Base-by-base conservation (phyloP, 1,140 invertebrate genomes). In the Meteorus sp. region DNA sequence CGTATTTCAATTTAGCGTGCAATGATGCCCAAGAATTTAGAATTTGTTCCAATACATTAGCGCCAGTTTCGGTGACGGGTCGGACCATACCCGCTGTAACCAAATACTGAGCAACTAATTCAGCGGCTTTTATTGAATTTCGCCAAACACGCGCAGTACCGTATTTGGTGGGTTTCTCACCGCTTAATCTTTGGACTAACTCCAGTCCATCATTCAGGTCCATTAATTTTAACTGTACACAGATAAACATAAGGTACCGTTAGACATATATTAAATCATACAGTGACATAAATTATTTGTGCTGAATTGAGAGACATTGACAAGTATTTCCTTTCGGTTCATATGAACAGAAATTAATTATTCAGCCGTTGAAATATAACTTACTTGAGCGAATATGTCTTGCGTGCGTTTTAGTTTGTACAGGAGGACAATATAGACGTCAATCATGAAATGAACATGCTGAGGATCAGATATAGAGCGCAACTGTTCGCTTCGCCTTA, bases 341-440 rank as follows among this genome's bases (percentile, higher is more conserved):
- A 57, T n/a, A 56, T 45, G 15, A 22, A 25, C 31, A 41, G 11
- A 39, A 33, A 57, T 45, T 51, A 43, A 53, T 43, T 45, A 45
- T 25, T 45, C 23, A 55, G 22, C 11, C 29, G 15, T 1, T 33
- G 35, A 35, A 1, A 60, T 55, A 62, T 7, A 50, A 53, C 74
- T 74, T 65, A 83, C 81, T 76, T 83, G 79, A 73, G 80, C 75
- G 71, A 83, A 72, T 68, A 84, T 79, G 62, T 79, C 77, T 74
- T 80, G 72, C 65, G 74, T 78, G 72, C 78, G 81, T 72, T 82
- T 81, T 63, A 78, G 75, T 76, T 81, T 82, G 72, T 78, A 82
- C 64, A 83, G 67, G 44, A 83, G 73, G 47, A 81, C 76, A 69
- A 83, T 78, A 60, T 83, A 83, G 17, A 84, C 74, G 69, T 84